A percentile compares a stretch with the other conserved stretches of the same genome.
Conservation (phyloP, 1,140 invertebrate genomes). For the Asobara japonica region DNA sequence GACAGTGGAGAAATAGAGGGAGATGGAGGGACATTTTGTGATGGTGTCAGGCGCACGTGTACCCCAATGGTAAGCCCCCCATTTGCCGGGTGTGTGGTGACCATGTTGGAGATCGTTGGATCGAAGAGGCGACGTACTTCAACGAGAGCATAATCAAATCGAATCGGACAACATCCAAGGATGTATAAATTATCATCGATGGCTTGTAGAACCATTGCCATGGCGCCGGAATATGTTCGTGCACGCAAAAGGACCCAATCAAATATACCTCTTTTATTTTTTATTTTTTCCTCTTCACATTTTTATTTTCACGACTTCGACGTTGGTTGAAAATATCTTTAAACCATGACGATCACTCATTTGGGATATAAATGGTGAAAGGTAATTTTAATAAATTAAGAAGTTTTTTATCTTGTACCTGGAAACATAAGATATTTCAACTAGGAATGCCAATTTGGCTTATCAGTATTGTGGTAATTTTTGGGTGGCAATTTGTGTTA, state of each 20-base stretch:
- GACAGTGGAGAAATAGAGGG: background rate
- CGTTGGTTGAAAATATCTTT: background rate
- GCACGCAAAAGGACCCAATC: background rate
- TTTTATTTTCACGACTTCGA: background rate
- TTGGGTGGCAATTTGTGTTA: background rate
- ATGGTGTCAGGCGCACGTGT: conserved; percentile 21
- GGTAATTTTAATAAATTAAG: background rate
- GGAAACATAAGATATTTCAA: background rate
- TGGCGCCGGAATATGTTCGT: conserved; percentile 3
- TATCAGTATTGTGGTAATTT: background rate
- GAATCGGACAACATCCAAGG: conserved; percentile 15
- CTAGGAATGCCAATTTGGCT: background rate
- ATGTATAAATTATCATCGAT: conserved; percentile 14
- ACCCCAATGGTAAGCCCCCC: background rate
- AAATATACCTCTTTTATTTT: background rate
- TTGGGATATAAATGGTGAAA: background rate
- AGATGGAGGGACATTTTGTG: conserved; percentile 10
- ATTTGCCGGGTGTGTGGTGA: background rate
- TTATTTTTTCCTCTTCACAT: background rate
- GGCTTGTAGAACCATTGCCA: conserved; percentile 7
- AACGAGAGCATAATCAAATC: conserved; percentile 27
- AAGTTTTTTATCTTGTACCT: background rate
- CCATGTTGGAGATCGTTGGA: conserved; percentile 5
- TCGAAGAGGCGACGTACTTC: background rate
- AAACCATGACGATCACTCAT: background rate